phyloP scores from a whole-genome alignment of 30 jellyfish, hydroid and myxozoan genomes.

The Pelagia noctiluca region DNA sequence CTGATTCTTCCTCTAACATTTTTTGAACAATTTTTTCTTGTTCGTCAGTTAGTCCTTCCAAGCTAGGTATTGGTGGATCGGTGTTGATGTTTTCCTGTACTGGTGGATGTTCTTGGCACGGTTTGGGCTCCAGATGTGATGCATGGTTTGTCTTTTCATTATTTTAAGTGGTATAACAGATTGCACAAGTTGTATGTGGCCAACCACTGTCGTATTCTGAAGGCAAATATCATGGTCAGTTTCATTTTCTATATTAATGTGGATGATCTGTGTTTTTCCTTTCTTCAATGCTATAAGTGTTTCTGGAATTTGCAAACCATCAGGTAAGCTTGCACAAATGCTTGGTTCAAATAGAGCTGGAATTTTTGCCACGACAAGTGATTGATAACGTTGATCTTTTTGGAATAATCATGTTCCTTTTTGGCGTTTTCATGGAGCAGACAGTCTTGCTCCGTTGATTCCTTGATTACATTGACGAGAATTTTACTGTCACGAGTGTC shows the following conservation, averaged over 20 bases:
- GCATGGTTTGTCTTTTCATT: not conserved
- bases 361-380: conserved; percentile 20
- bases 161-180: conserved; percentile 7
- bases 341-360: conserved; percentile 30
- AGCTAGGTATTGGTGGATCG: not conserved
- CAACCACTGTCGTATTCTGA: conserved; percentile 16
- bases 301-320: conserved; percentile 6
- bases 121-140: not conserved
- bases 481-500: not conserved
- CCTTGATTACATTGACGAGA: conserved; percentile 10
- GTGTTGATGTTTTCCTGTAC: not conserved
- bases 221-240: conserved; percentile 18
- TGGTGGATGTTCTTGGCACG: not conserved
- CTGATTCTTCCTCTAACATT: conserved; percentile 22
- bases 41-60: conserved; percentile 32
- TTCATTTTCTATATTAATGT: conserved; percentile 12
- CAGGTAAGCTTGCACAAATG: not conserved
- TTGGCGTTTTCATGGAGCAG: conserved; percentile 24
- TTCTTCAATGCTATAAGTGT: not conserved
- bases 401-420: conserved; percentile 18
- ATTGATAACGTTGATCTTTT: not conserved
- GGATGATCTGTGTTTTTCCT: conserved; percentile 29
- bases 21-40: conserved; percentile 7
- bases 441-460: not conserved
- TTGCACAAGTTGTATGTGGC: not conserved